phyloP scores from a whole-genome alignment of 2,797 vertebrate species.

The Gila robusta region DNA sequence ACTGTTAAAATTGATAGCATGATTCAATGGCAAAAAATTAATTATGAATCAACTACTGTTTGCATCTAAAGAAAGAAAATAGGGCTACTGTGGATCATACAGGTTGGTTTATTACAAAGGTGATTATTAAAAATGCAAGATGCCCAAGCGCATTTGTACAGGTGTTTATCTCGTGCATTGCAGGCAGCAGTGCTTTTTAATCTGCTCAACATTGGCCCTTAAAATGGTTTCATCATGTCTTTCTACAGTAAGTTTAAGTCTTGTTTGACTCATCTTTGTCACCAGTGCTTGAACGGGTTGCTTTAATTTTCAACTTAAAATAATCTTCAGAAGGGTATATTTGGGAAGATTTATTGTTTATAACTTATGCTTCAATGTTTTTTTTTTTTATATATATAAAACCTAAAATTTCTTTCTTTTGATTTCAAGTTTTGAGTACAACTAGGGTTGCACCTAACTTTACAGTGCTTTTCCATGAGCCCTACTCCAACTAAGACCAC shows the following conservation, averaged over 20 bases:
- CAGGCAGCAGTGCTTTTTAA: neutral
- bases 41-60: constrained; percentile 14
- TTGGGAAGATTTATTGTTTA: constrained; percentile 63
- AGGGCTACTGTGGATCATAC: constrained; percentile 38
- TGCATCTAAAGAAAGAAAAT: constrained; percentile 32
- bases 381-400: neutral
- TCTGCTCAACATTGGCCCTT: neutral
- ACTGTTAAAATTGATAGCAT: constrained; percentile 30
- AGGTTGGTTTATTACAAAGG: neutral
- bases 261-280: constrained; percentile 66
- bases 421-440: constrained; percentile 8
- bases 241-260: constrained; percentile 20
- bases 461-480: constrained; percentile 15
- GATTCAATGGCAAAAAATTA: constrained; percentile 6
- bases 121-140: neutral
- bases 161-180: constrained; percentile 7
- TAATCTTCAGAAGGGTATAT: constrained; percentile 55
- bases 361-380: constrained; percentile 56
- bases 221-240: constrained; percentile 48
- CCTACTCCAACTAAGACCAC: constrained; percentile 29
- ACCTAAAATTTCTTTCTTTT: constrained; percentile 2
- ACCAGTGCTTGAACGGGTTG: constrained; percentile 67
- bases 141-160: neutral
- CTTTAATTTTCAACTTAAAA: constrained; percentile 61
- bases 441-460: constrained; percentile 31